phyloP scores from a whole-genome alignment of 1,140 invertebrate genomes.

The Orchesella cincta region DNA sequence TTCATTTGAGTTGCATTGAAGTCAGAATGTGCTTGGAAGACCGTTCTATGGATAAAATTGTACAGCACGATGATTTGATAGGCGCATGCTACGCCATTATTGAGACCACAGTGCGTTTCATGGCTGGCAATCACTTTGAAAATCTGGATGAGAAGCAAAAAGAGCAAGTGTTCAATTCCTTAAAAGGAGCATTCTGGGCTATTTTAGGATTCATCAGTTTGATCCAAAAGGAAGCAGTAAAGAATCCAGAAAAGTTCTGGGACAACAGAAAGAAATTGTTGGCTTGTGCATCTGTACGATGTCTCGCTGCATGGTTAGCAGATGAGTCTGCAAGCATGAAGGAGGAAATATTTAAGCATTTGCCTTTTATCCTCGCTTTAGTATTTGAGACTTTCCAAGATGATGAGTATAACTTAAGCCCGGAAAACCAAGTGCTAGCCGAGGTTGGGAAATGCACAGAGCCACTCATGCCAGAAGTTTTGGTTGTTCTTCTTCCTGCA shows the following conservation, averaged over 20 bases:
- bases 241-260: slow-evolving; percentile 51
- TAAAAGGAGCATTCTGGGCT: slow-evolving; percentile 85
- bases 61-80: slow-evolving; percentile 72
- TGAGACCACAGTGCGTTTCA: slow-evolving; percentile 76
- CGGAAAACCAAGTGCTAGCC: slow-evolving; percentile 45
- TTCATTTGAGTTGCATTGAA: slow-evolving; percentile 86
- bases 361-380: slow-evolving; percentile 75
- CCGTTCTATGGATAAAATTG: slow-evolving; percentile 72
- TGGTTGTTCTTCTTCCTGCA: slow-evolving; percentile 80
- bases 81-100: slow-evolving; percentile 80
- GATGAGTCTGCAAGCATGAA: slow-evolving; percentile 89
- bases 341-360: slow-evolving; percentile 73
- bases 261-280: slow-evolving; percentile 64
- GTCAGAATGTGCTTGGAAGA: slow-evolving; percentile 89
- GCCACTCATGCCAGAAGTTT: slow-evolving; percentile 69
- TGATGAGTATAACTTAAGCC: slow-evolving; percentile 44
- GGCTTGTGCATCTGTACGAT: slow-evolving; percentile 77
- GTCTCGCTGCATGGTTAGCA: slow-evolving; percentile 82
- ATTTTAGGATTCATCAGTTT: slow-evolving; percentile 73
- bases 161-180: slow-evolving; percentile 82
- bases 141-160: slow-evolving; percentile 86
- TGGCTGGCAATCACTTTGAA: slow-evolving; percentile 72
- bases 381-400: slow-evolving; percentile 78
- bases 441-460: slow-evolving; percentile 61
- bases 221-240: slow-evolving; percentile 55